Percentiles rank a stretch among this genome's conserved stretches.
Evolutionary conservation across 2,888 invertebrate species (phyloP).

Genomic region (Drosophila dives): DNA sequence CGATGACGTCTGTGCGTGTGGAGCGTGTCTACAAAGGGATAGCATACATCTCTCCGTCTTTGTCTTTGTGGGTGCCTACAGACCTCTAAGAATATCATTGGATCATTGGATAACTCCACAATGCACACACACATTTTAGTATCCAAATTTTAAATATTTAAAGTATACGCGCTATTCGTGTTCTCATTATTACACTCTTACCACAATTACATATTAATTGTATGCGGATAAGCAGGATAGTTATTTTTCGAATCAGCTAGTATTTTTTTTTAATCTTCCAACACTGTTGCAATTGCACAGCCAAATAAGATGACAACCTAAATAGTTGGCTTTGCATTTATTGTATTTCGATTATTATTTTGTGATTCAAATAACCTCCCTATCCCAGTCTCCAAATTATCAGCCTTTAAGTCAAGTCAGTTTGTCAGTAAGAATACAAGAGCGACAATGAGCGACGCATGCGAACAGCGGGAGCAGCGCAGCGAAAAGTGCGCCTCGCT

Average conservation of each 20-base stretch:
- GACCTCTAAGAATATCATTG: too few species aligned
- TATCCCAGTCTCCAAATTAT: background rate
- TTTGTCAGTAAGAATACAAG: conserved; percentile 23
- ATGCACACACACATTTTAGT: too few species aligned
- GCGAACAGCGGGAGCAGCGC: conserved; percentile 77
- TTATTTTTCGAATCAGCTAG: too few species aligned
- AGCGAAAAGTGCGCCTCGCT: conserved; percentile 60
- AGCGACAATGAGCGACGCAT: conserved; percentile 57
- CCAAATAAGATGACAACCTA: conserved; percentile 67
- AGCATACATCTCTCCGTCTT: background rate
- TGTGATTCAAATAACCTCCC: conserved; percentile 34
- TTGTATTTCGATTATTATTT: conserved; percentile 54
- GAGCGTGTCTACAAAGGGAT: background rate
- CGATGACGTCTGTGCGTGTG: conserved; percentile 61
- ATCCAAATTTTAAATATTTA: too few species aligned
- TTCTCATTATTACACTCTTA: too few species aligned
- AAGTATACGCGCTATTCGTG: too few species aligned
- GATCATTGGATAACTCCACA: too few species aligned
- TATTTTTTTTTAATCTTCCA: conserved; percentile 48
- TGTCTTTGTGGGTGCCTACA: too few species aligned
- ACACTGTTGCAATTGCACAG: conserved; percentile 72
- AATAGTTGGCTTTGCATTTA: conserved; percentile 58
- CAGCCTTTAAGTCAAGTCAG: too few species aligned
- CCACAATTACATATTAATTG: too few species aligned
- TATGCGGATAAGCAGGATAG: too few species aligned